Base-by-base conservation (phyloP, 2,888 invertebrate species). In the Proisotoma minuta region DNA sequence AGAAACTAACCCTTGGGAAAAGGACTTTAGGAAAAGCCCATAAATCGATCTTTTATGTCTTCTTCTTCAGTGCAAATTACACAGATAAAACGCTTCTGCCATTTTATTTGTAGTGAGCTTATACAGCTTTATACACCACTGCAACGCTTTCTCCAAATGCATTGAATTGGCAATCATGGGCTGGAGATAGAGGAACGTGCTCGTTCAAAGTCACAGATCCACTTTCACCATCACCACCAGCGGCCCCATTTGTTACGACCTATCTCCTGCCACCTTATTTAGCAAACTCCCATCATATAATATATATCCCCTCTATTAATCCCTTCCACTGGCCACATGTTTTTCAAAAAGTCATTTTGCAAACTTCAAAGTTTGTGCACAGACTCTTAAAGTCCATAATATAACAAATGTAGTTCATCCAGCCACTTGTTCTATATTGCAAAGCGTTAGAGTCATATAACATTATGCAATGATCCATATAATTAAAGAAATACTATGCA, bases 11-110 rank as follows among this genome's bases (percentile, higher is more conserved):
- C 49, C n/a, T n/a, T 22, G 51, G 26, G 51, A 51, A n/a, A 51
- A 27, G 27, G 28, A 4, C 18, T 22, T 34, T n/a, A 39, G n/a
- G 43, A 27, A 56, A 22, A 56, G 39, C n/a, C 43, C 26, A 56
- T 56, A 56, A 56, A 56, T 56, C 56, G 56, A 56, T 56, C 43
- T 56, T 56, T 56, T 56, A 56, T 56, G 56, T 56, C 56, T 56
- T 56, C 53, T 54, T 54, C 56, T 56, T 56, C 43, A 56, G 56
- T 56, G 56, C 56, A 56, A 56, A 56, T 56, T 56, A 56, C 56
- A 40, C 26, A 56, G 47, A 56, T 56, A 56, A 56, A 56, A 47
- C 43, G n/a, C 27, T 40, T 18, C n/a, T 43, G 18, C 43, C 40
- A 56, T 49, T 49, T 24, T 20, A 43, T 43, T 43, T 43, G 4